Conservation (phyloP, 2,797 vertebrate species). For the Pantherophis alleghaniensis region DNA sequence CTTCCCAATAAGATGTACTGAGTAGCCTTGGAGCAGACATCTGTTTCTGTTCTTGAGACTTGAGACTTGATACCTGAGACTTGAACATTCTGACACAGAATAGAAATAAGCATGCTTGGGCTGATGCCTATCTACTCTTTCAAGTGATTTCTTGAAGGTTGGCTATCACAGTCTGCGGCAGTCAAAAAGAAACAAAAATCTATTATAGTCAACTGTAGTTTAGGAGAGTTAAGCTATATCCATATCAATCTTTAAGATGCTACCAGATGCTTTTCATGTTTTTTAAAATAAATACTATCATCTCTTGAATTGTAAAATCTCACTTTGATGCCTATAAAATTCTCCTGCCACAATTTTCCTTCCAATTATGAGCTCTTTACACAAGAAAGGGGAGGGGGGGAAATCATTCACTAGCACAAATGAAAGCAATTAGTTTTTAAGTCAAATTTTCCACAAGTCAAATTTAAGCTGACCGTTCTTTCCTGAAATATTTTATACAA, state of each 20-base stretch:
- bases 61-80: background rate
- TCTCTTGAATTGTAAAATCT: background rate
- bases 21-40: background rate
- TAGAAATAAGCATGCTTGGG: background rate
- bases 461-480: background rate
- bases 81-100: background rate
- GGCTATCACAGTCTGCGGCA: background rate
- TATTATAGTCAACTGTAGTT: background rate
- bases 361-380: conserved; percentile 43
- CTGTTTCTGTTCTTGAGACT: background rate
- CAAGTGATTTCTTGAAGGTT: background rate
- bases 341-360: conserved; percentile 38
- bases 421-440: conserved; percentile 55
- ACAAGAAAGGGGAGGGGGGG: conserved; percentile 4
- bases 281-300: background rate
- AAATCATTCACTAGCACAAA: conserved; percentile 50
- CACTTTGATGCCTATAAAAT: background rate
- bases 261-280: background rate
- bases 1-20: background rate
- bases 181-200: background rate
- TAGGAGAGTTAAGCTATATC: background rate
- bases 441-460: background rate
- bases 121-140: background rate
- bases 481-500: background rate
- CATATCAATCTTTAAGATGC: background rate